Percentiles rank a stretch among this genome's conserved stretches.
Conservation (phyloP, 1,140 invertebrate genomes). For the Hycleus cichorii region DNA sequence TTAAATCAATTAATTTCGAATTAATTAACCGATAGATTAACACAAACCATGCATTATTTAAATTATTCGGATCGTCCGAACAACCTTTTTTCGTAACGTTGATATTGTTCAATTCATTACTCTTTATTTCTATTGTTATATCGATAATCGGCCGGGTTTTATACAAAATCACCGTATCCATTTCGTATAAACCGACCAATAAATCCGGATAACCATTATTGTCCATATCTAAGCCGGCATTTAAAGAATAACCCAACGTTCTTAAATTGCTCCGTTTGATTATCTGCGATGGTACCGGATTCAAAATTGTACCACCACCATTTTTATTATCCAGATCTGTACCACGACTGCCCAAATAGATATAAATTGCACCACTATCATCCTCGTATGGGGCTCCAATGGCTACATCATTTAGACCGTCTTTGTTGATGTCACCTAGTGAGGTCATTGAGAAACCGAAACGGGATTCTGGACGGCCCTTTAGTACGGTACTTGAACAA, state of each 20-base stretch:
- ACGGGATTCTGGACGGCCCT: slow-evolving; percentile 66
- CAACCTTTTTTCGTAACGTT: slow-evolving; percentile 73
- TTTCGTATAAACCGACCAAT: slow-evolving; percentile 80
- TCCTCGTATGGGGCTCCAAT: slow-evolving; percentile 89
- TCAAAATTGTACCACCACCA: not conserved
- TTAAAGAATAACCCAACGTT: slow-evolving; percentile 85
- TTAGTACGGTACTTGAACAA: slow-evolving; percentile 51
- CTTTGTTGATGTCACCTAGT: slow-evolving; percentile 86
- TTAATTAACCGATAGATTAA: slow-evolving; percentile 24
- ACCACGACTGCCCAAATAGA: slow-evolving; percentile 61
- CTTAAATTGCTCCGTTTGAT: slow-evolving; percentile 41
- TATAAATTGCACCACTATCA: slow-evolving; percentile 73
- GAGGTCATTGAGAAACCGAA: slow-evolving; percentile 83
- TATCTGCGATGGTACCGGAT: slow-evolving; percentile 3
- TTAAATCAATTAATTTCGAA: not conserved
- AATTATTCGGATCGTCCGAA: slow-evolving; percentile 47
- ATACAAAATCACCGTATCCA: slow-evolving; percentile 64
- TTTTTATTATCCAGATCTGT: not conserved
- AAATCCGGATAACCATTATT: slow-evolving; percentile 88
- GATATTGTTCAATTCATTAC: slow-evolving; percentile 60
- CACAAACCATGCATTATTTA: slow-evolving; percentile 64
- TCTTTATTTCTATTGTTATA: slow-evolving; percentile 58
- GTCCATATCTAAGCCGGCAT: slow-evolving; percentile 85
- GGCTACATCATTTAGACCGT: slow-evolving; percentile 81
- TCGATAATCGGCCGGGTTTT: slow-evolving; percentile 79